phyloP scores from a whole-genome alignment of 2,797 vertebrate species.

The Apogon hyalosoma region DNA sequence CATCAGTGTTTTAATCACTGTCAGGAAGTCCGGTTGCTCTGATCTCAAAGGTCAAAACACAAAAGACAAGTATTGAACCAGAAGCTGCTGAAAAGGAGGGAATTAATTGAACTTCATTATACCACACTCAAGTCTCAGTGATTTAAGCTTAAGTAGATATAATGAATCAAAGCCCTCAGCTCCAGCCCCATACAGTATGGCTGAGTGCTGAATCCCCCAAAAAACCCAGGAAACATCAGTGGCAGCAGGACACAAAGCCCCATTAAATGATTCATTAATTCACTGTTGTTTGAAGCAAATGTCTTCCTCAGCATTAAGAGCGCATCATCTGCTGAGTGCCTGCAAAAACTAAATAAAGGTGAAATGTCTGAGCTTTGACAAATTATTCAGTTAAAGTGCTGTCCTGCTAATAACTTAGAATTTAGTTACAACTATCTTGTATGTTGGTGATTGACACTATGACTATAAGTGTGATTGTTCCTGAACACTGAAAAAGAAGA shows the following conservation, averaged over 20 bases:
- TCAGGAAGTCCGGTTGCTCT: constrained; percentile 26
- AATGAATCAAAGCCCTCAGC: not conserved
- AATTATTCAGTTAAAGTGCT: not conserved
- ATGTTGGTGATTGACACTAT: not conserved
- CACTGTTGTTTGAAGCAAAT: constrained; percentile 4
- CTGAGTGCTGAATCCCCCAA: constrained; percentile 13
- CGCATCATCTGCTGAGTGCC: not conserved
- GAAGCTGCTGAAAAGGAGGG: not conserved
- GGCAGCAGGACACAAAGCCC: constrained; percentile 4
- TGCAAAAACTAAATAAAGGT: not conserved
- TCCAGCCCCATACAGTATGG: not conserved
- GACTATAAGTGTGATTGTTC: too few relatives aligned
- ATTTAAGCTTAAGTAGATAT: not conserved
- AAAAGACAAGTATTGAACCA: constrained; percentile 29
- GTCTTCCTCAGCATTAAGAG: not conserved
- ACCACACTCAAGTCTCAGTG: not conserved
- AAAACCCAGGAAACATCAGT: not conserved
- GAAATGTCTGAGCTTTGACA: not conserved
- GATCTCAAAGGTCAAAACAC: constrained; percentile 46
- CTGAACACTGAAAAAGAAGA: too few relatives aligned
- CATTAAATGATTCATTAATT: constrained; percentile 21
- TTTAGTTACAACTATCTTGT: not conserved
- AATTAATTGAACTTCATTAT: constrained; percentile 11
- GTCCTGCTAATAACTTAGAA: not conserved
- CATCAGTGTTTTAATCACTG: constrained; percentile 39